A percentile compares a stretch with the other conserved stretches of the same genome.
These are phyloP conservation scores for Bombus polaris DNA, from an alignment of 1,140 invertebrate species.

Conservation along the genomic window DNA sequence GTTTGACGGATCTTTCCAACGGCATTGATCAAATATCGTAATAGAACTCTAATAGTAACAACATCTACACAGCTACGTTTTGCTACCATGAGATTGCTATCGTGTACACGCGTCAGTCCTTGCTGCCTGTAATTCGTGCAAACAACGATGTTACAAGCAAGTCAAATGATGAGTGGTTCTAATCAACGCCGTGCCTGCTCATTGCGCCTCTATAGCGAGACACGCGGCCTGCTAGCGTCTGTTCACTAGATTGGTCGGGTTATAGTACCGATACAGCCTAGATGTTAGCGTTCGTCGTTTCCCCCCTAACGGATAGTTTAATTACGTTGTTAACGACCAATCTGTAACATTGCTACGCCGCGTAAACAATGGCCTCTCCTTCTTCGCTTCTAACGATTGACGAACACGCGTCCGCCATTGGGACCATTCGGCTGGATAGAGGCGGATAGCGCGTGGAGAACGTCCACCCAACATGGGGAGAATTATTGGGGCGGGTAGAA, in stretches of 20 bases:
- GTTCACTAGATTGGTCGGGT: conserved; percentile 44
- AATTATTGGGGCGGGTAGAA: background rate
- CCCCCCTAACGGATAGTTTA: conserved; percentile 71
- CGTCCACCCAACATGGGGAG: background rate
- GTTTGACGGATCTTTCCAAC: conserved; percentile 34
- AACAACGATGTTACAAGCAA: conserved; percentile 57
- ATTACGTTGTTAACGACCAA: conserved; percentile 73
- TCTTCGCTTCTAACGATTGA: conserved; percentile 46
- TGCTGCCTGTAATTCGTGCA: conserved; percentile 59
- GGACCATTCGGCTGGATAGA: background rate
- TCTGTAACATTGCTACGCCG: conserved; percentile 39
- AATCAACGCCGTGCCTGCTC: conserved; percentile 71
- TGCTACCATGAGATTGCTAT: conserved; percentile 30
- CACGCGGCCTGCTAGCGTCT: conserved; percentile 41
- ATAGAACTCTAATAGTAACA: conserved; percentile 46
- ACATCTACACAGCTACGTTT: conserved; percentile 26
- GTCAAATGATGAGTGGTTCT: conserved; percentile 74
- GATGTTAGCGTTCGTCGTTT: conserved; percentile 40
- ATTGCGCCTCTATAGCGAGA: conserved; percentile 52
- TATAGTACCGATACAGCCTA: conserved; percentile 26
- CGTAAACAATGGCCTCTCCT: conserved; percentile 48
- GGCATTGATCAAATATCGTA: conserved; percentile 36
- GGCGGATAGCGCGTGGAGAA: background rate
- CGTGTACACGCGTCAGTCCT: conserved; percentile 6
- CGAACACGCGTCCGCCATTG: background rate